Evolutionary conservation across 2,113 vertebrate genomes (phyloP), one percentile per base, ranked within the genome.

Genomic region (Dipodomys stephensi): DNA sequence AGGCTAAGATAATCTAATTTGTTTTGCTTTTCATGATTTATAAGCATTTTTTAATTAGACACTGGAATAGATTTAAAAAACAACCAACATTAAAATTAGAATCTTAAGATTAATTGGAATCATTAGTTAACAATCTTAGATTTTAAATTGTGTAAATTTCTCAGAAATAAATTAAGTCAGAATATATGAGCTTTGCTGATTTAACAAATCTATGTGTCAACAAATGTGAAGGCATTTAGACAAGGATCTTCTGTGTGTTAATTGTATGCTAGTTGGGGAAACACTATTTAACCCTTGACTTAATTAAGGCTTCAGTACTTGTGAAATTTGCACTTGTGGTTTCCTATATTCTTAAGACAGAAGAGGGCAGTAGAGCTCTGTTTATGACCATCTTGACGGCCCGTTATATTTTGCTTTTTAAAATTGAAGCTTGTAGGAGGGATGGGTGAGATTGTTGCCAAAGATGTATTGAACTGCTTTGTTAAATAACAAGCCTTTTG

Each of bases 331-430:
- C 23, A 39, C 27, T 32, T 81, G 12, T 1, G 4, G 53, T 64
- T 39, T 18, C 1, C 67, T 93, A 16, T 25, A 8, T 53, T 49
- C 83, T 12, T 35, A 8, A 79, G 81, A 91, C 98, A 2, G 60
- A 74, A 97, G 98, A 96, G 98, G 98, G 98, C 97, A 96, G 97
- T 95, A 98, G 94, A 96, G 30, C 28, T 80, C 86, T 68, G 22
- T 18, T 82, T 87, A 62, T 84, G 57, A 87, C 4, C 7, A 1
- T 85, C 79, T 72, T 86, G 22, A 57, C 3, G 13, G 53, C 12
- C 53, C 49, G 8, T 49, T 49, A 49, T 49, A 12, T 12, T 49
- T 49, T 49, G 9, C 49, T 49, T 12, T 49, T 49, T 49, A 49
- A 49, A 49, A 49, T 12, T 57, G 53, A 57, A 57, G 53, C 12